phyloP scores from a whole-genome alignment of 2,888 invertebrate genomes.

The Branchinecta sandiegonensis region DNA sequence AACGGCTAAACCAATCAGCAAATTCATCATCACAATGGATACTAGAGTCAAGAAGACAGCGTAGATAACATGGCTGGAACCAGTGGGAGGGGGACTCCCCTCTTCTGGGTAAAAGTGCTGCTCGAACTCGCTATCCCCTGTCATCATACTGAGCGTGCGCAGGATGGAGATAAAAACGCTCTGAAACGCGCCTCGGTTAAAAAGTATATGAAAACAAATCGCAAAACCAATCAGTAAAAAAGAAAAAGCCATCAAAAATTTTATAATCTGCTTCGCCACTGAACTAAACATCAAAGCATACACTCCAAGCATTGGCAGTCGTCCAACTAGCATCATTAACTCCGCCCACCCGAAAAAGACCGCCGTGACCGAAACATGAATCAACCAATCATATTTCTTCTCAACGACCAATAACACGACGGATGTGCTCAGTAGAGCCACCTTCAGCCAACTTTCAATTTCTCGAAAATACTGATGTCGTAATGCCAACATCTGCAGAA shows the following conservation, averaged over 20 bases:
- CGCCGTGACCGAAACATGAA: slow-evolving; percentile 41
- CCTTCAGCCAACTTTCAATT: slow-evolving; percentile 43
- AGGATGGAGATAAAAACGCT: slow-evolving; percentile 42
- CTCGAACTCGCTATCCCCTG: slow-evolving; percentile 43
- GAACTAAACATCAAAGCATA: slow-evolving; percentile 48
- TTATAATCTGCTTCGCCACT: slow-evolving; percentile 43
- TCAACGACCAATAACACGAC: slow-evolving; percentile 38
- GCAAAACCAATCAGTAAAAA: slow-evolving; percentile 44
- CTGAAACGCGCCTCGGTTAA: slow-evolving; percentile 40
- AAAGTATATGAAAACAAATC: slow-evolving; percentile 44
- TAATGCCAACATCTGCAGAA: slow-evolving; percentile 39
- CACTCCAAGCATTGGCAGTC: slow-evolving; percentile 44
- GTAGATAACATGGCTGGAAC: slow-evolving; percentile 37
- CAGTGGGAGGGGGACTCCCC: neutral
- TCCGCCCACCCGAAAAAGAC: slow-evolving; percentile 43
- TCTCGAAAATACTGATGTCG: slow-evolving; percentile 41
- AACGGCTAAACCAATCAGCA: slow-evolving; percentile 45
- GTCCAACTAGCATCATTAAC: slow-evolving; percentile 43
- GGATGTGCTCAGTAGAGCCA: slow-evolving; percentile 36
- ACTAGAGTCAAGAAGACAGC: slow-evolving; percentile 42
- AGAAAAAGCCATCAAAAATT: slow-evolving; percentile 37
- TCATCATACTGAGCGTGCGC: slow-evolving; percentile 47
- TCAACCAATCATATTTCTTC: slow-evolving; percentile 33
- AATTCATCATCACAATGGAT: slow-evolving; percentile 45
- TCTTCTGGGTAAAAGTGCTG: slow-evolving; percentile 37